Evolutionary conservation across 2,888 invertebrate species (phyloP).

Genomic region (Ypsolopha scabrella): DNA sequence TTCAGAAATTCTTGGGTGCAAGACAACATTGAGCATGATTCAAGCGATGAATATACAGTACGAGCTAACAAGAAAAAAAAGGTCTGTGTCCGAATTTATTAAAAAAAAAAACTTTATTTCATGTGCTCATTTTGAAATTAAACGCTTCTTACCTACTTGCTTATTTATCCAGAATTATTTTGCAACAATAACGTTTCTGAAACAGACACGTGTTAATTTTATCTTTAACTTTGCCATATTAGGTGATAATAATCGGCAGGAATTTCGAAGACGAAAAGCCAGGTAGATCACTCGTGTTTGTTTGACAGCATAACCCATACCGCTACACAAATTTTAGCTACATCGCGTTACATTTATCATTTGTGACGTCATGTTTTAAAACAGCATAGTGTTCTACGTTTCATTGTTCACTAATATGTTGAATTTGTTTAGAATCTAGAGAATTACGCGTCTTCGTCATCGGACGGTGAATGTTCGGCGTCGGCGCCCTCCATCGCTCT

Average conservation of each 20-base stretch:
- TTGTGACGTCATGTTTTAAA: too few species aligned
- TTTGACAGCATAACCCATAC: not conserved
- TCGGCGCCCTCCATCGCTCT: slow-evolving; percentile 71
- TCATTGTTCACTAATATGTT: not conserved
- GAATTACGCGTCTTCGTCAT: slow-evolving; percentile 66
- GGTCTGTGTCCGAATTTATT: slow-evolving; percentile 23
- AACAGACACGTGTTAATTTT: not conserved
- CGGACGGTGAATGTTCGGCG: slow-evolving; percentile 75
- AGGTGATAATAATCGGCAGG: slow-evolving; percentile 38
- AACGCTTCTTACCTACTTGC: too few species aligned
- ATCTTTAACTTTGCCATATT: slow-evolving; percentile 16
- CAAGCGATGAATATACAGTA: slow-evolving; percentile 47
- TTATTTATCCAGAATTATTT: too few species aligned
- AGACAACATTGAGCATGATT: slow-evolving; percentile 33
- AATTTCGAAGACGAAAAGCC: slow-evolving; percentile 30
- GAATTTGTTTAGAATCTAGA: slow-evolving; percentile 50
- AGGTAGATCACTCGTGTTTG: slow-evolving; percentile 31
- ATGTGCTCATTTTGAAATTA: not conserved
- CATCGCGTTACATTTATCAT: not conserved
- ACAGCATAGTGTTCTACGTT: too few species aligned
- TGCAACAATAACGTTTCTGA: too few species aligned
- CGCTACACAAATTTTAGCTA: not conserved
- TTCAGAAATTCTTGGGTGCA: slow-evolving; percentile 52
- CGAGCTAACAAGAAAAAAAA: slow-evolving; percentile 39
- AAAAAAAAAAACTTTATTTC: not conserved